Evolutionary conservation across 2,797 vertebrate species (phyloP).

Genomic region (Pogoniulus pusillus): DNA sequence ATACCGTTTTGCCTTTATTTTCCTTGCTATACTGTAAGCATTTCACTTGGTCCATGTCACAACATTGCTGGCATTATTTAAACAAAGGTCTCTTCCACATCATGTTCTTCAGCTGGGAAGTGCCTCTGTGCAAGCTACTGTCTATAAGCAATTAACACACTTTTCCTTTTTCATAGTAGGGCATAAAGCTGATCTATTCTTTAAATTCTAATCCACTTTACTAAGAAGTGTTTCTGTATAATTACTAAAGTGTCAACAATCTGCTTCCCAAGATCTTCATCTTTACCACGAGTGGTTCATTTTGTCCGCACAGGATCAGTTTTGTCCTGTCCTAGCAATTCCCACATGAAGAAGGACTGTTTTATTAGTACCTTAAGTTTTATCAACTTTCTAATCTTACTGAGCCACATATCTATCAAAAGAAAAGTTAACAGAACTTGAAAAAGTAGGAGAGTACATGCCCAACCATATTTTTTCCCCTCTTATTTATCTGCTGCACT

Average conservation of each 20-base stretch:
- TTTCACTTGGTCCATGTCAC: background rate
- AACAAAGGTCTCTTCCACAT: conserved; percentile 48
- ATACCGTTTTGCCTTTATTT: background rate
- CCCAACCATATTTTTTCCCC: background rate
- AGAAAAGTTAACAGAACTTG: background rate
- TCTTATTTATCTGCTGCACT: background rate
- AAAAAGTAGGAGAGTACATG: background rate
- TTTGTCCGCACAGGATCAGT: conserved; percentile 20
- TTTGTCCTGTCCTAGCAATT: background rate
- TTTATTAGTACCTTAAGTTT: background rate
- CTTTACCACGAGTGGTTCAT: conserved; percentile 55
- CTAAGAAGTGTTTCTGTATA: conserved; percentile 52
- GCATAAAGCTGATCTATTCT: conserved; percentile 43
- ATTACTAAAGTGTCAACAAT: conserved; percentile 49
- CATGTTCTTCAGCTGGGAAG: conserved; percentile 47
- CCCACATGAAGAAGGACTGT: background rate
- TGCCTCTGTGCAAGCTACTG: conserved; percentile 36
- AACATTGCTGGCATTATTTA: conserved; percentile 3
- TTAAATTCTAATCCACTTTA: conserved; percentile 62
- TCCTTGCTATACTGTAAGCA: background rate
- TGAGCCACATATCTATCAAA: background rate
- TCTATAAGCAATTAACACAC: conserved; percentile 28
- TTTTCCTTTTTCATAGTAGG: conserved; percentile 48
- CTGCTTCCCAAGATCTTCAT: conserved; percentile 53
- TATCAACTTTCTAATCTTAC: background rate